A percentile compares a stretch with the other conserved stretches of the same genome.
Conservation (phyloP, 2,113 vertebrate genomes). For the Dendrocopos noguchii region DNA sequence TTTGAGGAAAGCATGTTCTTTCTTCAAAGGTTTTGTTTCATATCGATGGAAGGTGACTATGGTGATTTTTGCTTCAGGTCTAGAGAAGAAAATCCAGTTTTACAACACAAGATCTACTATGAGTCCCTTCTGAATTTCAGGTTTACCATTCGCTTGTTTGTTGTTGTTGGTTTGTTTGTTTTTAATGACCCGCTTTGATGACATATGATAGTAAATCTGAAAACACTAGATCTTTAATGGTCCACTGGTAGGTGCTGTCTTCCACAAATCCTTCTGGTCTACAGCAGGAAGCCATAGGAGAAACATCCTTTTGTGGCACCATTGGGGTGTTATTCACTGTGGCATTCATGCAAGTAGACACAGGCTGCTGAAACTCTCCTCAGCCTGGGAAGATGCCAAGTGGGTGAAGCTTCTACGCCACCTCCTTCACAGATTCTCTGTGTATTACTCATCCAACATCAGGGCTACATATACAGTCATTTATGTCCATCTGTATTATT, state of each 20-base stretch:
- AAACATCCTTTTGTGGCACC: background rate
- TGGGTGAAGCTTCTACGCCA: conserved; percentile 13
- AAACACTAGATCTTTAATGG: background rate
- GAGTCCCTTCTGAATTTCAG: background rate
- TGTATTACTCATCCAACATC: background rate
- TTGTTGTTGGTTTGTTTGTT: background rate
- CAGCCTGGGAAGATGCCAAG: background rate
- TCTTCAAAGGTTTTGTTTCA: background rate
- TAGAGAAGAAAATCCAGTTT: background rate
- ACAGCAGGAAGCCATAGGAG: background rate
- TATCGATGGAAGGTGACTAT: background rate
- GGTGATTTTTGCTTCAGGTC: background rate
- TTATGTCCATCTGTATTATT: background rate
- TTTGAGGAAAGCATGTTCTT: background rate
- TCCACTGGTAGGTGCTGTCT: background rate
- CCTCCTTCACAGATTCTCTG: background rate
- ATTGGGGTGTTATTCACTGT: background rate
- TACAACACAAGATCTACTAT: background rate
- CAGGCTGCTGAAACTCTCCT: background rate
- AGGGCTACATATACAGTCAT: background rate
- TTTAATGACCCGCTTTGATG: background rate
- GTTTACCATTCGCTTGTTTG: background rate
- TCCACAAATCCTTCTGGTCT: background rate
- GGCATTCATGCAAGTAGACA: background rate
- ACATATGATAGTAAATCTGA: background rate